Evolutionary conservation across 2,113 vertebrate genomes (phyloP).

Genomic region (Gavialis gangeticus): DNA sequence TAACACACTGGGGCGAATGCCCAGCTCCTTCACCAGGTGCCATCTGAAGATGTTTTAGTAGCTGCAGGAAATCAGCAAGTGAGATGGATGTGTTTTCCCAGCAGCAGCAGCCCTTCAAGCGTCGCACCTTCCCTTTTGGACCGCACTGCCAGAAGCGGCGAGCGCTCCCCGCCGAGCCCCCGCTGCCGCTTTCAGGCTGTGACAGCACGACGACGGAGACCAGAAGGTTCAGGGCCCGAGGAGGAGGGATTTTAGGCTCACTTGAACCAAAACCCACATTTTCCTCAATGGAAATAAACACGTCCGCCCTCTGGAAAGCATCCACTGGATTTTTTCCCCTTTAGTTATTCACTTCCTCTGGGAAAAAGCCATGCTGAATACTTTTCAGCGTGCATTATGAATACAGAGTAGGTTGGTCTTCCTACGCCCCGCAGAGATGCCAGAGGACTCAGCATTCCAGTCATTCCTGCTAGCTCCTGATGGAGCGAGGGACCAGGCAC

Average conservation of each 20-base stretch:
- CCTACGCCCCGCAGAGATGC: background rate
- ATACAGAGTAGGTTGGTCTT: background rate
- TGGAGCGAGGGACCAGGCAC: background rate
- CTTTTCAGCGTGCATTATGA: fast-evolving
- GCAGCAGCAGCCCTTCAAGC: background rate
- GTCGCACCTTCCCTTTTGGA: background rate
- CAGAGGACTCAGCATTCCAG: background rate
- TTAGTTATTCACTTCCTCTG: background rate
- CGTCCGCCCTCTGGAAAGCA: background rate
- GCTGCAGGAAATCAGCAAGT: background rate
- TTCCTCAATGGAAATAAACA: background rate
- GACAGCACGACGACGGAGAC: too few species aligned
- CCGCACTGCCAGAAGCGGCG: too few species aligned
- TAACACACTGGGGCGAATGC: background rate
- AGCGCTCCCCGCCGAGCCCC: too few species aligned
- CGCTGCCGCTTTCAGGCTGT: too few species aligned
- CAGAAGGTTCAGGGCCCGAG: background rate
- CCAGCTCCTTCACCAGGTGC: background rate
- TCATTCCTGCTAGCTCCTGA: background rate
- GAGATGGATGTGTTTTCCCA: fast-evolving
- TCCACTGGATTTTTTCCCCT: background rate
- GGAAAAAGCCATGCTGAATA: background rate
- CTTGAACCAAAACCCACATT: background rate
- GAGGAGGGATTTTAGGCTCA: background rate
- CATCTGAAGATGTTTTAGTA: background rate